Evolutionary conservation across 2,888 invertebrate species (phyloP).

Genomic region (Xanthia togata): DNA sequence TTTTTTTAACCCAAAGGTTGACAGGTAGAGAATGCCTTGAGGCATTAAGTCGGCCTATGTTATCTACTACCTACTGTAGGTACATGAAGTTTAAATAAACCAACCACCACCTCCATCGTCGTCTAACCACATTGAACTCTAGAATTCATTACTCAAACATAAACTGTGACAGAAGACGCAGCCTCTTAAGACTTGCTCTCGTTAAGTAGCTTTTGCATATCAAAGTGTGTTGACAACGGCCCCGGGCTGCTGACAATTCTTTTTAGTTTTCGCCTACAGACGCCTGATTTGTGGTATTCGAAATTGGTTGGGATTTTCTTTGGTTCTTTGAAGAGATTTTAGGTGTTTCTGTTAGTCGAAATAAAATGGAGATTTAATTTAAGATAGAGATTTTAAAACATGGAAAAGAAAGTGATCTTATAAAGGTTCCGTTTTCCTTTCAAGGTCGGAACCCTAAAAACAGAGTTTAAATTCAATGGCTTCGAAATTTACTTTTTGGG

Average conservation of each 20-base stretch:
- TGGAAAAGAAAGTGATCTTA: neutral
- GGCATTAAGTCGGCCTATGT: too few relatives aligned
- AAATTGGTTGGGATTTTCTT: conserved; percentile 28
- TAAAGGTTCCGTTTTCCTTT: neutral
- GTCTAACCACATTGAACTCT: conserved; percentile 17
- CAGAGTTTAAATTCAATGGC: neutral
- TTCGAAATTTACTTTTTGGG: neutral
- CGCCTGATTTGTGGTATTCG: conserved; percentile 29
- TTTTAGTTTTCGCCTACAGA: conserved; percentile 39
- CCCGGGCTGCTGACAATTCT: conserved; percentile 42
- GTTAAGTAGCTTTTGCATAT: conserved; percentile 65
- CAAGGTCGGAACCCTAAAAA: too few relatives aligned
- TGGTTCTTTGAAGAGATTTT: neutral
- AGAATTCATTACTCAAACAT: conserved; percentile 49
- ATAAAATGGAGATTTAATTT: neutral
- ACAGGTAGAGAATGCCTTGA: too few relatives aligned
- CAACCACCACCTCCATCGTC: too few relatives aligned
- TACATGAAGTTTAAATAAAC: too few relatives aligned
- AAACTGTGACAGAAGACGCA: conserved; percentile 20
- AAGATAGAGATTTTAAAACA: too few relatives aligned
- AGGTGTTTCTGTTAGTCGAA: neutral
- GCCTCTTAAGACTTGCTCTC: conserved; percentile 38
- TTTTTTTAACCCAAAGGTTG: too few relatives aligned
- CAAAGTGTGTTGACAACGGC: conserved; percentile 61
- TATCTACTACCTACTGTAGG: too few relatives aligned